A percentile compares a stretch with the other conserved stretches of the same genome.
Conservation (phyloP, 1,140 invertebrate genomes). For the Micrasema minimum region DNA sequence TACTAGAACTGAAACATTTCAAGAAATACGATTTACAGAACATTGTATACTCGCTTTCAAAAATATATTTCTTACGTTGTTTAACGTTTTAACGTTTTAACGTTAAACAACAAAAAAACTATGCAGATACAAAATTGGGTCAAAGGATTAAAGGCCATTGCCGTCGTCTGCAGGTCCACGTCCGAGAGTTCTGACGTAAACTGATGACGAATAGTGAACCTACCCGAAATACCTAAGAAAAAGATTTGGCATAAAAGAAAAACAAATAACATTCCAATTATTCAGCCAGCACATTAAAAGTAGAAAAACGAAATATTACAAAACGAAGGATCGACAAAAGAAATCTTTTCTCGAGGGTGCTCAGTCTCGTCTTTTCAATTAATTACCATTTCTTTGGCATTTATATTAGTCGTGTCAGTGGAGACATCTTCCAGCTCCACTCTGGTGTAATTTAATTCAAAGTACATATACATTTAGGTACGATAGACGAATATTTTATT, state of each 20-base stretch:
- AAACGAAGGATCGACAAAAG: constrained; percentile 36
- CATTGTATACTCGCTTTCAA: too few relatives aligned
- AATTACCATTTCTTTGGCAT: constrained; percentile 52
- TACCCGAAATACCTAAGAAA: too few relatives aligned
- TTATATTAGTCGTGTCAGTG: constrained; percentile 52
- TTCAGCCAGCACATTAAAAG: constrained; percentile 17
- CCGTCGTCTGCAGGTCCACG: too few relatives aligned
- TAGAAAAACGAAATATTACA: constrained; percentile 33
- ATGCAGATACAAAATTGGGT: too few relatives aligned
- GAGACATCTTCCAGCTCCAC: constrained; percentile 44
- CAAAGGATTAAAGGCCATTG: too few relatives aligned
- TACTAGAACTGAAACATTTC: constrained; percentile 30
- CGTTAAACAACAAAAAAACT: too few relatives aligned
- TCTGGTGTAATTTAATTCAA: constrained; percentile 48
- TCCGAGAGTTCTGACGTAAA: too few relatives aligned
- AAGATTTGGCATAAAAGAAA: constrained; percentile 12
- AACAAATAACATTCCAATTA: constrained; percentile 37
- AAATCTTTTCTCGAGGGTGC: constrained; percentile 15
- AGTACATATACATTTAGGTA: constrained; percentile 35
- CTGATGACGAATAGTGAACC: too few relatives aligned
- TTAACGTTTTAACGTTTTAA: too few relatives aligned
- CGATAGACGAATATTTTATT: constrained; percentile 40
- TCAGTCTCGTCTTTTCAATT: constrained; percentile 50
- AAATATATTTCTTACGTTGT: too few relatives aligned
- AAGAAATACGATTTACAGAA: too few relatives aligned